phyloP scores from a whole-genome alignment of 2,113 vertebrate species.

The Desmodus rotundus region DNA sequence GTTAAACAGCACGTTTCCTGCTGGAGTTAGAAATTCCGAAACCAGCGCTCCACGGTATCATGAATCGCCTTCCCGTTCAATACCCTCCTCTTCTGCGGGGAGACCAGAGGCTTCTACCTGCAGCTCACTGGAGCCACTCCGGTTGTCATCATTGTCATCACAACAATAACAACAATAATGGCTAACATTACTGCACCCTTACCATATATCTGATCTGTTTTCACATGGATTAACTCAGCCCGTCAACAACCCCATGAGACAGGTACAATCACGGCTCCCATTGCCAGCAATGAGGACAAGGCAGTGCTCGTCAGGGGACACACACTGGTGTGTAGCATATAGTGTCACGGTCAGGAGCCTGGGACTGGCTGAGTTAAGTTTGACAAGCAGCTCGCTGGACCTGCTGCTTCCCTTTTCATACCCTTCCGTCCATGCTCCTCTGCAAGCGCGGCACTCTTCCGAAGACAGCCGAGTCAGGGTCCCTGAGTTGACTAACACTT shows the following conservation, averaged over 20 bases:
- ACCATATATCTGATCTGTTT: background rate
- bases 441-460: background rate
- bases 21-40: background rate
- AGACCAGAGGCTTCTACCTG: background rate
- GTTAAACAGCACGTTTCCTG: background rate
- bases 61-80: background rate
- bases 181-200: background rate
- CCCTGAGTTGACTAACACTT: background rate
- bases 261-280: background rate
- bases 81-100: background rate
- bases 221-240: background rate
- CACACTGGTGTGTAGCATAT: background rate
- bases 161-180: background rate
- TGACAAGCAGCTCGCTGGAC: background rate
- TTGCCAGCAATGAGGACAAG: background rate
- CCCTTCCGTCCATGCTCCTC: background rate
- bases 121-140: background rate
- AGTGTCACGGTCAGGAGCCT: background rate
- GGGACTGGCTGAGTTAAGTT: background rate
- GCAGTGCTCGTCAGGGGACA: background rate
- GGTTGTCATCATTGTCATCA: background rate
- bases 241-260: background rate
- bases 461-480: background rate
- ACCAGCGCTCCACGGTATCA: background rate
- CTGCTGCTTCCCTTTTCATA: background rate